phyloP scores from a whole-genome alignment of 2,113 vertebrate species.

The Bambusicola thoracicus region DNA sequence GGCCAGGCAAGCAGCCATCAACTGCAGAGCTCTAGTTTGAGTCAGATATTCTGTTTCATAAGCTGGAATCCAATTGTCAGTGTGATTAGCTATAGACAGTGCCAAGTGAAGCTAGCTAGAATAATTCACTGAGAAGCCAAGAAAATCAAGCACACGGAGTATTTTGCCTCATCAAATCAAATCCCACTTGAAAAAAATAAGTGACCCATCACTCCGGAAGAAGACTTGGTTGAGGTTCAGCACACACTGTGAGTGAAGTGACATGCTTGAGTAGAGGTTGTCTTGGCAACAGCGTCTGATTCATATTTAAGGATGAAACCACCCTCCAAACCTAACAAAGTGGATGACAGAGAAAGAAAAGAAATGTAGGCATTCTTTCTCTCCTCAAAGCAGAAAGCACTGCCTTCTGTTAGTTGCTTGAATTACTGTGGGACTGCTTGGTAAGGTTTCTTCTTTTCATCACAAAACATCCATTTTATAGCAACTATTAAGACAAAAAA shows the following conservation, averaged over 20 bases:
- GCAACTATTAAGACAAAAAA: constrained; percentile 1
- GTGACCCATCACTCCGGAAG: not conserved
- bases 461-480: not conserved
- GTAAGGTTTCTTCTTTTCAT: not conserved
- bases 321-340: constrained; percentile 26
- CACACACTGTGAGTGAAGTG: accelerated
- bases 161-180: not conserved
- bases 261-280: constrained; percentile 6
- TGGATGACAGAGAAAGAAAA: not conserved
- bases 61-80: not conserved
- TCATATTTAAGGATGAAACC: constrained; percentile 40
- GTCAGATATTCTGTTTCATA: not conserved
- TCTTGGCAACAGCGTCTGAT: constrained; percentile 32
- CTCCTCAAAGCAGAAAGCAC: not conserved
- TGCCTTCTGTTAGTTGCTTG: constrained; percentile 16
- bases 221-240: not conserved
- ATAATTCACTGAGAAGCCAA: not conserved
- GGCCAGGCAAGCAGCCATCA: not conserved
- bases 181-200: not conserved
- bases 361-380: not conserved
- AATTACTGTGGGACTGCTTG: not conserved
- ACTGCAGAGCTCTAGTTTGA: not conserved
- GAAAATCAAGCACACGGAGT: not conserved
- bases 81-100: not conserved
- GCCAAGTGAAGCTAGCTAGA: not conserved